These are phyloP conservation scores for Pherbina coryleti DNA, from an alignment of 2,888 invertebrate species.

Conservation along the genomic window DNA sequence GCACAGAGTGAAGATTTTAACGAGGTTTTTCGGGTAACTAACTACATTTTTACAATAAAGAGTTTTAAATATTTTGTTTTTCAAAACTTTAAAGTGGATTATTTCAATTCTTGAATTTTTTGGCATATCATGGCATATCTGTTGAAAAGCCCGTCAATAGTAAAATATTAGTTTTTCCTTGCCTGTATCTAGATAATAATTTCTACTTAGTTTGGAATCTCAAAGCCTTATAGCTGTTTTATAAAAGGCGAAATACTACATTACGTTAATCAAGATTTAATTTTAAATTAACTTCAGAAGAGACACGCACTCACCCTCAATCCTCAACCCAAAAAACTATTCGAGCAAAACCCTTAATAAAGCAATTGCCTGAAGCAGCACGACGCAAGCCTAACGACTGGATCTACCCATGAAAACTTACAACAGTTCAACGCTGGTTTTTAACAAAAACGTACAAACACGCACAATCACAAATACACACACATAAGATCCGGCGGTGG, in stretches of 20 bases:
- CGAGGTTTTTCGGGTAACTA: too few species aligned
- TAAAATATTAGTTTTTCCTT: too few species aligned
- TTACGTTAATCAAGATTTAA: constrained; percentile 63
- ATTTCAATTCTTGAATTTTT: too few species aligned
- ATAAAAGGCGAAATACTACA: background rate
- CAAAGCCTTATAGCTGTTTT: too few species aligned
- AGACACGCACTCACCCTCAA: constrained; percentile 52
- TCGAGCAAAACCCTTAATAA: constrained; percentile 68
- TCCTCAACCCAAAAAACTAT: constrained; percentile 53
- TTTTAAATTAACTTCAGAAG: constrained; percentile 66
- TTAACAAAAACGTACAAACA: constrained; percentile 32
- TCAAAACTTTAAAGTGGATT: too few species aligned
- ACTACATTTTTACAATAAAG: too few species aligned
- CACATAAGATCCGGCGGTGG: background rate
- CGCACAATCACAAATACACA: background rate
- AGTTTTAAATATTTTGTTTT: too few species aligned
- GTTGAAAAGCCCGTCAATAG: too few species aligned
- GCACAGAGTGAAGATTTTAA: too few species aligned
- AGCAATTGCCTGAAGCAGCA: constrained; percentile 67
- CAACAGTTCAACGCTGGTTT: constrained; percentile 33
- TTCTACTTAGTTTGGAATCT: too few species aligned
- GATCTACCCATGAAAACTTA: constrained; percentile 45
- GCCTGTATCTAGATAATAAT: too few species aligned
- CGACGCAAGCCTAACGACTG: constrained; percentile 59
- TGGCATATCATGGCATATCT: too few species aligned